Percentiles rank a stretch among this genome's conserved stretches.
Conservation (phyloP, 1,140 invertebrate species). For the Hycleus phaleratus region DNA sequence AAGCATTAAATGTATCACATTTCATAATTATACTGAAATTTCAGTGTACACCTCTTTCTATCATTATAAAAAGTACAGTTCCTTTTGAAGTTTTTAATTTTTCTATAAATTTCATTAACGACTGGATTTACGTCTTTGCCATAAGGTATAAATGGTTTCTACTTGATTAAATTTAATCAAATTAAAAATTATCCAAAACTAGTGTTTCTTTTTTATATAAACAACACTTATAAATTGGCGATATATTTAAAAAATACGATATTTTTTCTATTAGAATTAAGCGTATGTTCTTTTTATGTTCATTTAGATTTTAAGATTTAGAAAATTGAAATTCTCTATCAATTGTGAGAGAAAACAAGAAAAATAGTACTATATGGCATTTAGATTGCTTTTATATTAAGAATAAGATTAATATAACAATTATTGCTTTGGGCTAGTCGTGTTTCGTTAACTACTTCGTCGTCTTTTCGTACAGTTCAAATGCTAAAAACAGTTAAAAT, state of each 20-base stretch:
- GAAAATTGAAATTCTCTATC: conserved; percentile 4
- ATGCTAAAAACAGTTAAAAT: neutral
- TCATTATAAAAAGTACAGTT: no score
- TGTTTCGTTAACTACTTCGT: neutral
- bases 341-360: neutral
- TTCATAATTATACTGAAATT: no score
- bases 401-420: neutral
- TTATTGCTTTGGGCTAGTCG: conserved; percentile 29
- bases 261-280: conserved; percentile 19
- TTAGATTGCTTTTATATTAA: conserved; percentile 9
- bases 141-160: no score
- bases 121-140: no score
- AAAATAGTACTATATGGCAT: conserved; percentile 1
- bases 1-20: no score
- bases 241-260: conserved; percentile 12
- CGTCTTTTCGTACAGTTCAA: conserved; percentile 16
- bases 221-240: neutral
- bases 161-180: no score
- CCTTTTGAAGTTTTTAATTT: no score
- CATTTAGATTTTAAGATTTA: conserved; percentile 15
- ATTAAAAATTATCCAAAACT: no score
- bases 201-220: no score
- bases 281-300: conserved; percentile 8
- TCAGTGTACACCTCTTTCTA: no score
- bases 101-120: no score